Percentiles rank a stretch among this genome's conserved stretches.
phyloP scores from a whole-genome alignment of 2,797 vertebrate species.

The Macroramphosus scolopax region DNA sequence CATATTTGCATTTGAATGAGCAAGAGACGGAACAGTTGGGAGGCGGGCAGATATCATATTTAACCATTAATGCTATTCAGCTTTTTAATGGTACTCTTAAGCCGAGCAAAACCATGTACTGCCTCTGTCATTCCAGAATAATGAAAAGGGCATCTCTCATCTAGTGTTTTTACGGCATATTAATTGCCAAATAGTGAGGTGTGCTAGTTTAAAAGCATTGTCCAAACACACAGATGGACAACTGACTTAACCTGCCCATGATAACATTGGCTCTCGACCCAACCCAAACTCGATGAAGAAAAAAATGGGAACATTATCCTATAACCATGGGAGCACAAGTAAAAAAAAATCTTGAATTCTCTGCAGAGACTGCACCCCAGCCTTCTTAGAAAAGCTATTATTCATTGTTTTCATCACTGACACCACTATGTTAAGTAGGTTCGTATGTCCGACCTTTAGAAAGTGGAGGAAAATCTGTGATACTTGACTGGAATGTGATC shows the following conservation, averaged over 20 bases:
- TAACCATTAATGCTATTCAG: conserved; percentile 5
- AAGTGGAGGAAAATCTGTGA: conserved; percentile 30
- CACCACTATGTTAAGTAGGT: conserved; percentile 13
- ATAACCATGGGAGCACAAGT: not conserved
- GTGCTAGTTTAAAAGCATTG: not conserved
- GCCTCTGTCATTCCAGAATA: not conserved
- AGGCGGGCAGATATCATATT: no score
- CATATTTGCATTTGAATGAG: no score
- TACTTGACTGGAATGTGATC: conserved; percentile 30
- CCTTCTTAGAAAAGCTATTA: not conserved
- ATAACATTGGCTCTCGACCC: not conserved
- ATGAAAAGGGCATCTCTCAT: conserved; percentile 6
- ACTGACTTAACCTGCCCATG: not conserved
- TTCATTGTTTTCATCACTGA: conserved; percentile 8
- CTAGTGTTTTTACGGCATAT: not conserved
- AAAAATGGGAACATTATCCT: not conserved
- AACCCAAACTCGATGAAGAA: not conserved
- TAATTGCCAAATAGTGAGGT: conserved; percentile 2
- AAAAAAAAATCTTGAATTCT: not conserved
- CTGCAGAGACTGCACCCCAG: not conserved
- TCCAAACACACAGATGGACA: conserved; percentile 3
- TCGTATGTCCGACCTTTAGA: conserved; percentile 25
- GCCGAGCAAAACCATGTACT: conserved; percentile 5
- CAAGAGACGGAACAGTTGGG: no score
- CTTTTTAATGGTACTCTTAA: not conserved